Conservation (phyloP, 2,797 vertebrate species). For the Champsocephalus gunnari region DNA sequence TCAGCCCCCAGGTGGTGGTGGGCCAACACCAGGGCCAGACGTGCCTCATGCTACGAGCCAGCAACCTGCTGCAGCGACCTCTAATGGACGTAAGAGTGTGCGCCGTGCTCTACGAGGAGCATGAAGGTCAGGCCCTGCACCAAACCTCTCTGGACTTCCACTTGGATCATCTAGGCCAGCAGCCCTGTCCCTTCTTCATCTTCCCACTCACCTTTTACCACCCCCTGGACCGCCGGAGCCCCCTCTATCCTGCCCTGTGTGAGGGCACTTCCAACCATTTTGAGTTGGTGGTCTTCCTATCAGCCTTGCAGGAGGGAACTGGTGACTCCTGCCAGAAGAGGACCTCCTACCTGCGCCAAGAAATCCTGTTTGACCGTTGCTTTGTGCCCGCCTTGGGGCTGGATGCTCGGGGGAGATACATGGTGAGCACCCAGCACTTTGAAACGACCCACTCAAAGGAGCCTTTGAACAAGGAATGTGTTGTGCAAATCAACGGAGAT, state of each 20-base stretch:
- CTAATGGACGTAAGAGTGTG: conserved; percentile 91
- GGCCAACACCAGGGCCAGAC: conserved; percentile 88
- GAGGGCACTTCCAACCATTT: conserved; percentile 86
- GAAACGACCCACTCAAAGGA: conserved; percentile 85
- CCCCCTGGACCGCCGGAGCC: conserved; percentile 88
- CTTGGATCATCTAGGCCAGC: conserved; percentile 85
- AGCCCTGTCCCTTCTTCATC: conserved; percentile 93
- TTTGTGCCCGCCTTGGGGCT: conserved; percentile 87
- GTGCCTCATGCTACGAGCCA: conserved; percentile 92
- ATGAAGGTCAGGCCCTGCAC: conserved; percentile 88
- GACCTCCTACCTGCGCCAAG: conserved; percentile 94
- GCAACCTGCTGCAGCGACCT: conserved; percentile 90
- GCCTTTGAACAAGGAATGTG: conserved; percentile 88
- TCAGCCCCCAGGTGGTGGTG: conserved; percentile 91
- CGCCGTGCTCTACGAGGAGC: conserved; percentile 93
- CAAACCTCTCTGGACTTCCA: conserved; percentile 94
- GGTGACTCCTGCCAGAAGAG: conserved; percentile 95
- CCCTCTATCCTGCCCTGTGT: conserved; percentile 87
- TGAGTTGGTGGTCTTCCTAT: conserved; percentile 94
- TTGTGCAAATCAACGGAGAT: conserved; percentile 92
- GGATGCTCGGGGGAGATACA: conserved; percentile 88
- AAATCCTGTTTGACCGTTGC: conserved; percentile 90
- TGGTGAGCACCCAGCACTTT: conserved; percentile 92
- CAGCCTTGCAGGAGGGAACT: conserved; percentile 93
- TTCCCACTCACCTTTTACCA: conserved; percentile 96